Percentiles rank a stretch among this genome's conserved stretches.
Conservation (phyloP, 92 coral and sea anemone genomes). For the Zoanthus solanderi region DNA sequence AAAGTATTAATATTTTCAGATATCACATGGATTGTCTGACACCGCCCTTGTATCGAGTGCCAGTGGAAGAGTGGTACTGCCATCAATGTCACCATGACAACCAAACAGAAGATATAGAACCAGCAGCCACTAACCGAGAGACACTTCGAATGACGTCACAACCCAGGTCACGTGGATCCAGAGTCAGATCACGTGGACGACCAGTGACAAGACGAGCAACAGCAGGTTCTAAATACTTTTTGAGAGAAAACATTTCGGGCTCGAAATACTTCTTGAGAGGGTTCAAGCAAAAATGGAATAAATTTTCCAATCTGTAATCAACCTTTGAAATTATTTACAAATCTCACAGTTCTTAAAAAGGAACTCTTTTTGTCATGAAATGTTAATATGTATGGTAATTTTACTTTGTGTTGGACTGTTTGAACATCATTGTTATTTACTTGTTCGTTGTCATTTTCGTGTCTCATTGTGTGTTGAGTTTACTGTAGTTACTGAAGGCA, state of each 20-base stretch:
- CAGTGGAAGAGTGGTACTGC: slow-evolving; percentile 94
- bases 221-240: slow-evolving; percentile 38
- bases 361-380: neutral
- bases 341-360: neutral
- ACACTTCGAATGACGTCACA: neutral
- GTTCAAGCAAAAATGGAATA: slow-evolving; percentile 27
- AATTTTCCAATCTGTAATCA: neutral
- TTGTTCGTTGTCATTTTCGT: neutral
- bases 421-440: neutral
- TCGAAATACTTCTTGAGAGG: slow-evolving; percentile 45
- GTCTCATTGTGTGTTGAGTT: neutral
- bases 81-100: slow-evolving; percentile 59
- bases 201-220: neutral
- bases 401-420: neutral
- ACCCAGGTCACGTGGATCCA: slow-evolving; percentile 35
- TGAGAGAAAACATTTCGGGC: slow-evolving; percentile 38
- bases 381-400: neutral
- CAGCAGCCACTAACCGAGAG: neutral
- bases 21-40: slow-evolving; percentile 92
- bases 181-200: slow-evolving; percentile 27
- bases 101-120: slow-evolving; percentile 6
- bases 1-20: slow-evolving; percentile 36
- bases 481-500: neutral
- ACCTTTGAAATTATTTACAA: neutral
- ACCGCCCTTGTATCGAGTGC: slow-evolving; percentile 85